A percentile compares a stretch with the other conserved stretches of the same genome.
These are phyloP conservation scores for Leptopilina drosophilae DNA, from an alignment of 2,888 invertebrate species.

Conservation along the genomic window DNA sequence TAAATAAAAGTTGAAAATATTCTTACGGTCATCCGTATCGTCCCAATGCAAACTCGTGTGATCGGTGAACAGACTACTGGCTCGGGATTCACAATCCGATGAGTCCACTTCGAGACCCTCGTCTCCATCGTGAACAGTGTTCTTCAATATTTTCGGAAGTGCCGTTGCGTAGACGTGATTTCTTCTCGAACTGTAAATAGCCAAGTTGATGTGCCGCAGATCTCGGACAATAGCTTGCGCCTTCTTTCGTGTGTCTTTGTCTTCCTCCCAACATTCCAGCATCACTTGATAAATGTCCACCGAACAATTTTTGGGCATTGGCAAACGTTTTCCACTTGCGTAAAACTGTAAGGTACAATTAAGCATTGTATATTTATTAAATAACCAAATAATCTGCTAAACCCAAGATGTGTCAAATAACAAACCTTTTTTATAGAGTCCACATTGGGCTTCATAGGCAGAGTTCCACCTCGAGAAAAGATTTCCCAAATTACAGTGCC, in stretches of 20 bases:
- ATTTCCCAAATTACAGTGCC: constrained; percentile 96
- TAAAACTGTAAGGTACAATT: constrained; percentile 79
- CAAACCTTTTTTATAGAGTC: constrained; percentile 74
- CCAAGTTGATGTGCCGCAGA: constrained; percentile 87
- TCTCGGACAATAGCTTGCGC: constrained; percentile 92
- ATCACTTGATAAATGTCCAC: constrained; percentile 86
- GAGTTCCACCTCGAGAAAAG: constrained; percentile 85
- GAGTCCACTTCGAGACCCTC: constrained; percentile 65
- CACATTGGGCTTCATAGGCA: constrained; percentile 70
- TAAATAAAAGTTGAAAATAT: no score
- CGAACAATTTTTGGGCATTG: constrained; percentile 85
- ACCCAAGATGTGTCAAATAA: background rate
- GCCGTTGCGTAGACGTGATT: constrained; percentile 81
- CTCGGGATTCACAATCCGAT: constrained; percentile 69
- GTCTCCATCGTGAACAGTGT: constrained; percentile 59
- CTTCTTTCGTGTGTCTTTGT: constrained; percentile 84
- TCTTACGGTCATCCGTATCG: constrained; percentile 66
- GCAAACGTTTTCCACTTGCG: constrained; percentile 83
- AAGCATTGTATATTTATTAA: no score
- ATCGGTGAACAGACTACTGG: constrained; percentile 70
- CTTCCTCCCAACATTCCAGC: constrained; percentile 88
- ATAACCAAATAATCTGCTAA: no score
- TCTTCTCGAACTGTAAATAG: constrained; percentile 82
- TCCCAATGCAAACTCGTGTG: constrained; percentile 71
- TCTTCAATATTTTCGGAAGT: constrained; percentile 72